Base-by-base conservation (phyloP, 2,113 vertebrate genomes). In the Ciconia boyciana region DNA sequence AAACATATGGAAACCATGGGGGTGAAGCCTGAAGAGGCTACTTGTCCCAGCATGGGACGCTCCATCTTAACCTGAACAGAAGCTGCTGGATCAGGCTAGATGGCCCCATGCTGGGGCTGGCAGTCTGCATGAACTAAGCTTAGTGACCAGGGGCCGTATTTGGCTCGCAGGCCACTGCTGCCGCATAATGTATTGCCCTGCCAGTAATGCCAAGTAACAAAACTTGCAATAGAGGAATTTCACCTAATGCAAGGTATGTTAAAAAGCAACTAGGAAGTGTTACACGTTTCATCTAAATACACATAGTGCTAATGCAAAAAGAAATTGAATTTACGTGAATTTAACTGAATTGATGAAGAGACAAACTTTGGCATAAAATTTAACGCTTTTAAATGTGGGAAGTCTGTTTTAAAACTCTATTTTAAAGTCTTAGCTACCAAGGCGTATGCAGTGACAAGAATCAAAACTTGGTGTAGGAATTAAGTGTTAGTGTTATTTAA, bases 1-100 rank as follows among this genome's bases (percentile, higher is more conserved):
- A 80, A 95, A 85, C 94, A 93, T 85, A 34, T 97, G 95, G 94
- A 93, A 91, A 39, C 91, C 44, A 4, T 11, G 54, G 91, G 93
- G 80, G 81, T 87, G 87, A 84, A 64, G 69, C 34, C 89, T 76
- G 87, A 31, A 89, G 81, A 89, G 83, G 74, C 91, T 83, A 16
- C 74, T 91, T 85, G 57, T 51, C 96, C 87, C 97, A 95, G 91
- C 87, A 12, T 90, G 94, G 87, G 83, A 36, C 2, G 8, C 83
- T 83, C 74, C 41, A 29, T 94, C 74, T 72, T 29, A 89, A 34
- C 87, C 77, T 89, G 91, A 84, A 15, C 89, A 94, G 95, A 39
- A 96, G 93, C 87, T 91, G 83, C 65, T 91, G 94, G 86, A 51
- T 70, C 57, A 43, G 80, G 29, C 39, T 48, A 11, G 52, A 29